Evolutionary conservation across 2,888 invertebrate species (phyloP).

Genomic region (Volucella inanis): DNA sequence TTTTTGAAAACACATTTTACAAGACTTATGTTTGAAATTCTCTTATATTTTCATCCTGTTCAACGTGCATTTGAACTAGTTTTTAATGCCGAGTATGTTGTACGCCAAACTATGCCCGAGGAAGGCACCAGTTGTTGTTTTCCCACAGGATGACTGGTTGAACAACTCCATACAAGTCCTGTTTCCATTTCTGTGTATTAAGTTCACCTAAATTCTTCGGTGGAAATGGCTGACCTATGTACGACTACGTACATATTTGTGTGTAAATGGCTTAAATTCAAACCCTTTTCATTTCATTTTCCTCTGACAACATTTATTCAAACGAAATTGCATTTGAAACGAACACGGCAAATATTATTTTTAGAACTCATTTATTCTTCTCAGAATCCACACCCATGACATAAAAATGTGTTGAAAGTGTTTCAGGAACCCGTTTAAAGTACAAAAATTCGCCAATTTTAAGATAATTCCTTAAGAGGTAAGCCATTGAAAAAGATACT

Average conservation of each 20-base stretch:
- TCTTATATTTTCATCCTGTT: constrained; percentile 4
- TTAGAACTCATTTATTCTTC: background rate
- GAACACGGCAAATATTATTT: too few species aligned
- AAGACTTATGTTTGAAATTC: background rate
- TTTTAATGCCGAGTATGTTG: background rate
- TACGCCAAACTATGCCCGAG: background rate
- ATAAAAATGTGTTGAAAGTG: too few species aligned
- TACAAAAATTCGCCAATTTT: too few species aligned
- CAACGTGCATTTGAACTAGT: background rate
- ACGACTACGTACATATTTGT: background rate
- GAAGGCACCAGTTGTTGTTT: constrained; percentile 9
- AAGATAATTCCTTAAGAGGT: too few species aligned
- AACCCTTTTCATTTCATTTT: background rate
- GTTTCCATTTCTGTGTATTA: constrained; percentile 16
- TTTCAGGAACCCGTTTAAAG: too few species aligned
- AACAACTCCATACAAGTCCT: constrained; percentile 13
- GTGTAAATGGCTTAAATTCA: background rate
- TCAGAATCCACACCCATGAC: too few species aligned
- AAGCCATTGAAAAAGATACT: too few species aligned
- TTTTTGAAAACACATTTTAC: background rate
- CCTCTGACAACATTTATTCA: too few species aligned
- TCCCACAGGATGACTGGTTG: constrained; percentile 13
- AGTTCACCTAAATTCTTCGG: constrained; percentile 4
- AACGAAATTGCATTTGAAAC: too few species aligned
- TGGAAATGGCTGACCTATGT: background rate